Evolutionary conservation across 2,888 invertebrate genomes (phyloP).

Genomic region (Galerucella pusilla): DNA sequence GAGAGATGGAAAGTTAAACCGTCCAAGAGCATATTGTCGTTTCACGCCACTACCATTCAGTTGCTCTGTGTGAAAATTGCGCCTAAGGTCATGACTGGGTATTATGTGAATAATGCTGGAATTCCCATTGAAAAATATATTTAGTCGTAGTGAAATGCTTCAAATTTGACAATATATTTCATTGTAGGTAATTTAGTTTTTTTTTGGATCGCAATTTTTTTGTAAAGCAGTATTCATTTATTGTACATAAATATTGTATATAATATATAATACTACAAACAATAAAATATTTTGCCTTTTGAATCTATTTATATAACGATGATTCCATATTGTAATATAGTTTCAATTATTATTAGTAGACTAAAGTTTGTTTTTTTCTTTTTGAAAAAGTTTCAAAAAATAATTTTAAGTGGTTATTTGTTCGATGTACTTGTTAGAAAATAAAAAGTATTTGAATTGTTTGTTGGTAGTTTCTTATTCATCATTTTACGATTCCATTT

Average conservation of each 20-base stretch:
- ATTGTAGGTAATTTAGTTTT: slow-evolving; percentile 24
- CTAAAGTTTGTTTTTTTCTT: slow-evolving; percentile 17
- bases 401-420: slow-evolving; percentile 51
- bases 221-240: slow-evolving; percentile 54
- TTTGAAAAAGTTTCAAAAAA: slow-evolving; percentile 35
- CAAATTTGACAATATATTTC: slow-evolving; percentile 39
- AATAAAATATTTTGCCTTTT: slow-evolving; percentile 48
- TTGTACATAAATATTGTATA: slow-evolving; percentile 58
- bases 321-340: slow-evolving; percentile 52
- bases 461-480: background rate
- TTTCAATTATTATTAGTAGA: slow-evolving; percentile 41
- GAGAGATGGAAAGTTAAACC: too few species aligned
- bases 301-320: slow-evolving; percentile 50
- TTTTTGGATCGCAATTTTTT: slow-evolving; percentile 31
- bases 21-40: too few species aligned
- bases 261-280: slow-evolving; percentile 44
- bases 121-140: slow-evolving; percentile 24
- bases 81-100: slow-evolving; percentile 8
- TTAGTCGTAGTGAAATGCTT: slow-evolving; percentile 32
- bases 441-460: slow-evolving; percentile 43
- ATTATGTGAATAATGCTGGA: slow-evolving; percentile 12
- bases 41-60: too few species aligned
- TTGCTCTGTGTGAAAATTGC: too few species aligned
- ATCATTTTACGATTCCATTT: too few species aligned
- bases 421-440: slow-evolving; percentile 53